A percentile compares a stretch with the other conserved stretches of the same genome.
Evolutionary conservation across 2,113 vertebrate species (phyloP).

Genomic region (Acanthochromis polyacanthus): DNA sequence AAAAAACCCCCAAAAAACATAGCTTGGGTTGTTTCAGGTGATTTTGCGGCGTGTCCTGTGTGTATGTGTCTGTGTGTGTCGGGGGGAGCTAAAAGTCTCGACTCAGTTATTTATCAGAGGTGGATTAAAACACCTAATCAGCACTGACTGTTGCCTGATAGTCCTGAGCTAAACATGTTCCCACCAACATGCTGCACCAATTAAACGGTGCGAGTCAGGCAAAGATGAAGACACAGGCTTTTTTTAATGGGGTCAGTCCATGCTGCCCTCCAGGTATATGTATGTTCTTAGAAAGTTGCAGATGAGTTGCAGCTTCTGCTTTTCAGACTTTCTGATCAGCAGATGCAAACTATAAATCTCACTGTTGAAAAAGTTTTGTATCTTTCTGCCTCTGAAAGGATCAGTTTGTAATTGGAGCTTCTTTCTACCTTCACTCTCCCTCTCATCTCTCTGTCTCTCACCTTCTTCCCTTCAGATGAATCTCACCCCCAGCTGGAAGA

Average conservation of each 20-base stretch:
- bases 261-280: background rate
- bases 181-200: slow-evolving; percentile 1
- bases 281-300: background rate
- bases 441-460: background rate
- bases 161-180: slow-evolving; percentile 31
- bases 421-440: background rate
- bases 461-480: background rate
- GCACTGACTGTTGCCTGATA: background rate
- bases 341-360: background rate
- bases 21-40: too few species aligned
- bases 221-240: slow-evolving; percentile 3
- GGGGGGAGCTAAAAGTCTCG: background rate
- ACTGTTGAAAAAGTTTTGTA: background rate
- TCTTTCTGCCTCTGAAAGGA: background rate
- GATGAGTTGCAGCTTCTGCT: background rate
- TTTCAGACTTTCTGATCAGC: background rate
- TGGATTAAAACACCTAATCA: slow-evolving; percentile 36
- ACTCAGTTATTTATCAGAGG: background rate
- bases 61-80: background rate
- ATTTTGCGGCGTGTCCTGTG: background rate
- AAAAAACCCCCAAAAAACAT: too few species aligned
- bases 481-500: slow-evolving; percentile 6
- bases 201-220: background rate
- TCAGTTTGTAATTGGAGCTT: background rate
- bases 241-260: slow-evolving; percentile 15